Base-by-base conservation (phyloP, 2,113 vertebrate genomes). In the Crocuta crocuta region DNA sequence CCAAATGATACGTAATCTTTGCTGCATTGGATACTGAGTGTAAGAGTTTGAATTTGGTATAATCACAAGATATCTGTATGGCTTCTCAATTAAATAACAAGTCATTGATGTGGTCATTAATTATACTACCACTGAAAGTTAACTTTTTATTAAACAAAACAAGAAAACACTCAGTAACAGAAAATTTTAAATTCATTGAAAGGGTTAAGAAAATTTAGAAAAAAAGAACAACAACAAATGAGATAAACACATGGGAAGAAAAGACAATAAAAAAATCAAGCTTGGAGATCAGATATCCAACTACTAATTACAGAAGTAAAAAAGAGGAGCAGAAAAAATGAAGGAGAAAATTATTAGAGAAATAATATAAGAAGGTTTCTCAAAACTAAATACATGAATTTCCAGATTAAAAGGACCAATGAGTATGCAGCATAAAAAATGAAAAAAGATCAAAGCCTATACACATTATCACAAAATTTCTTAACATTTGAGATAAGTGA, bases 321-420 rank as follows among this genome's bases (percentile, higher is more conserved):
- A 76, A 65, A 87, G 74, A 10, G 3, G 2, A 65, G 16, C 23
- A 61, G 12, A 76, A 35, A 89, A 92, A 83, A 58, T 39, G 63
- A 19, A 87, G n/a, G 24, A 89, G n/a, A 61, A 80, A 91, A 91
- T 74, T 55, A 86, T 86, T 26, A 87, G n/a, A 94, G 10, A 88
- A 88, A 91, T 80, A 94, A 91, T 26, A 87, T 8, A 82, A 94
- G 55, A 78, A 78, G 71, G 17, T 79, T 92, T 92, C 89, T 94
- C 48, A 33, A 92, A 83, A 92, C 39, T 63, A 16, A 94, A 92
- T 33, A 88, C 9, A 50, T 17, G 31, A 39, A 11, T n/a, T 92
- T 74, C 53, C 53, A 95, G 10, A 83, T 85, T 89, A 65, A 73
- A 89, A 95, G 19, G 26, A 15, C n/a, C 85, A 84, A 61, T 4